phyloP scores from a whole-genome alignment of 2,797 vertebrate species.

The Ctenopoma multispine region DNA sequence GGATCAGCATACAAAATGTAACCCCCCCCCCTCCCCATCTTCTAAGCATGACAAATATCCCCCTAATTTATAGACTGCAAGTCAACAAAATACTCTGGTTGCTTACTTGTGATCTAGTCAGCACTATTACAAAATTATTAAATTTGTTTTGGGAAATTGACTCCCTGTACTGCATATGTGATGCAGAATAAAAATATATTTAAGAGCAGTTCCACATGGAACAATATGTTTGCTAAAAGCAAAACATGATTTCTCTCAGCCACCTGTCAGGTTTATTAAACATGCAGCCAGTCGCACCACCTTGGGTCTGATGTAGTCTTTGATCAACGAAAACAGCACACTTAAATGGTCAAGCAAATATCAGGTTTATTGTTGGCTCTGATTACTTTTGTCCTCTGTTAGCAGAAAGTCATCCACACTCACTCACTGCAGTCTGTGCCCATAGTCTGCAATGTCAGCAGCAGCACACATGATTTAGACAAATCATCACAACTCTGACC shows the following conservation, averaged over 20 bases:
- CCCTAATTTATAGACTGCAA: constrained; percentile 4
- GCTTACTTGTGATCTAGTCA: constrained; percentile 3
- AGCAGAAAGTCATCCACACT: constrained; percentile 14
- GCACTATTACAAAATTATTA: not conserved
- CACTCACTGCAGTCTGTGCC: constrained; percentile 7
- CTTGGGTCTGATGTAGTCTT: constrained; percentile 10
- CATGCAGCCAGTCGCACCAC: not conserved
- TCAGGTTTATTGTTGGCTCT: constrained; percentile 31
- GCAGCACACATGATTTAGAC: constrained; percentile 34
- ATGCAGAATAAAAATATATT: not conserved
- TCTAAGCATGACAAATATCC: not conserved
- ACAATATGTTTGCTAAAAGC: not conserved
- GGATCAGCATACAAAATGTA: constrained; percentile 33
- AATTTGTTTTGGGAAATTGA: not conserved
- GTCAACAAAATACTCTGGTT: constrained; percentile 1
- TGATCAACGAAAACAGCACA: constrained; percentile 27
- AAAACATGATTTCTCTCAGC: constrained; percentile 1
- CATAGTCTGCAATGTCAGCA: constrained; percentile 30
- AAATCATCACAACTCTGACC: constrained; percentile 14
- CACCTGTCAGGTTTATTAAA: constrained; percentile 32
- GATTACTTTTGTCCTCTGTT: constrained; percentile 31
- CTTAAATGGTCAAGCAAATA: constrained; percentile 45
- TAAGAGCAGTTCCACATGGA: not conserved
- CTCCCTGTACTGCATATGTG: not conserved
- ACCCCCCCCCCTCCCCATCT: constrained; percentile 5